Evolutionary conservation across 1,140 invertebrate genomes (phyloP).

Genomic region (Vollenhovia emeryi): DNA sequence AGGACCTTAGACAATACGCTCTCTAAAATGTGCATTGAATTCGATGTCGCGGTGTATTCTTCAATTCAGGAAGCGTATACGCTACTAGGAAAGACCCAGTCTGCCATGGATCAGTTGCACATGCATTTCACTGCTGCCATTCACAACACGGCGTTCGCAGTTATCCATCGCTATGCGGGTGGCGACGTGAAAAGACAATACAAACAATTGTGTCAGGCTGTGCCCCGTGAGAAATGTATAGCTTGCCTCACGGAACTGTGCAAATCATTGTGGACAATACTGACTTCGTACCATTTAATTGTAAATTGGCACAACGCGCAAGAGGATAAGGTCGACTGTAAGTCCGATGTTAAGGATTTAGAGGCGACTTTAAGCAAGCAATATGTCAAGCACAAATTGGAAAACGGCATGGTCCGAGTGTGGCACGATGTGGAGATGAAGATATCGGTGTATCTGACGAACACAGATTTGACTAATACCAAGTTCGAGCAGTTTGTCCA

Average conservation of each 20-base stretch:
- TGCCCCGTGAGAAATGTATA: constrained; percentile 92
- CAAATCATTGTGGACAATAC: constrained; percentile 93
- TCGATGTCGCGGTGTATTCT: constrained; percentile 90
- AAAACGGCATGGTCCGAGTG: constrained; percentile 93
- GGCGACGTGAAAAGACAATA: constrained; percentile 91
- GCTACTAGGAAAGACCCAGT: constrained; percentile 94
- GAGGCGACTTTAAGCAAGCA: constrained; percentile 90
- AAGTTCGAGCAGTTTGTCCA: constrained; percentile 98
- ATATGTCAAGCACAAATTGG: constrained; percentile 95
- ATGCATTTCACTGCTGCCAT: constrained; percentile 98
- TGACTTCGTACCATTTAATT: constrained; percentile 93
- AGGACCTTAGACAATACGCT: constrained; percentile 95
- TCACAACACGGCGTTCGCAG: constrained; percentile 94
- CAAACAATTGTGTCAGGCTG: constrained; percentile 91
- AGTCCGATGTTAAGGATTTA: constrained; percentile 82
- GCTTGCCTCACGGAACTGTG: constrained; percentile 93
- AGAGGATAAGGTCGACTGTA: constrained; percentile 80
- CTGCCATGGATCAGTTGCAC: constrained; percentile 96
- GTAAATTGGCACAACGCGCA: constrained; percentile 91
- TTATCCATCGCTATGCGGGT: constrained; percentile 90
- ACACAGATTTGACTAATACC: constrained; percentile 92
- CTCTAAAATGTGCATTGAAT: constrained; percentile 91
- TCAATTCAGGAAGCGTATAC: constrained; percentile 95
- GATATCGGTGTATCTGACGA: constrained; percentile 92
- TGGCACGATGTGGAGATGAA: constrained; percentile 98